Evolutionary conservation across 1,140 invertebrate genomes (phyloP).

Genomic region (Conus betulinus): DNA sequence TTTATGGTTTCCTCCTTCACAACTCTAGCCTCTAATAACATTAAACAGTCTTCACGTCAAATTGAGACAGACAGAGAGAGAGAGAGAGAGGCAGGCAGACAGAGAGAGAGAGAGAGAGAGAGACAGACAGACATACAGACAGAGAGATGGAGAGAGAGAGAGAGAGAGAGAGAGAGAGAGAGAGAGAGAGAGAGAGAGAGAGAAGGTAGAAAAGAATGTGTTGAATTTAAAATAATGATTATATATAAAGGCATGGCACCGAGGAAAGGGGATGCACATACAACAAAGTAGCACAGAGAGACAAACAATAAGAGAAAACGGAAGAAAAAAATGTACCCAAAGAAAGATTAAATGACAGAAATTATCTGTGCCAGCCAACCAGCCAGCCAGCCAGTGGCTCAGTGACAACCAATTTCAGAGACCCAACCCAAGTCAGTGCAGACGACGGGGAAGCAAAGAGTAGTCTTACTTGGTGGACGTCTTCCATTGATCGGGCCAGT

Average conservation of each 20-base stretch:
- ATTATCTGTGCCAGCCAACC: neutral
- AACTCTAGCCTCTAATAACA: too few species aligned
- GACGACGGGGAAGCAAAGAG: neutral
- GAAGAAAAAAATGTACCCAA: too few species aligned
- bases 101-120: neutral
- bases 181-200: neutral
- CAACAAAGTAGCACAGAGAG: neutral
- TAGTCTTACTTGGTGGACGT: neutral
- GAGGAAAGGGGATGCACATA: too few species aligned
- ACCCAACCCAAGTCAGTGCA: neutral
- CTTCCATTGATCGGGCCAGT: conserved; percentile 27
- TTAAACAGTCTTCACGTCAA: too few species aligned
- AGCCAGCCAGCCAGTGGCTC: neutral
- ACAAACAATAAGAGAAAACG: neutral
- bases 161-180: neutral
- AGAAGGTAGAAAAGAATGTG: too few species aligned
- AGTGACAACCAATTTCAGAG: neutral
- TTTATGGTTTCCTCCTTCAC: too few species aligned
- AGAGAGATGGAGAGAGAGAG: neutral
- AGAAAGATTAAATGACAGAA: too few species aligned
- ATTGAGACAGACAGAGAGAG: too few species aligned
- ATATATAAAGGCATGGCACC: too few species aligned
- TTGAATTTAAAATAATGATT: too few species aligned
- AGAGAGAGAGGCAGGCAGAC: neutral
- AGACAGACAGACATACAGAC: neutral